phyloP scores from a whole-genome alignment of 2,888 invertebrate genomes.

The Hofmannophila pseudospretella region DNA sequence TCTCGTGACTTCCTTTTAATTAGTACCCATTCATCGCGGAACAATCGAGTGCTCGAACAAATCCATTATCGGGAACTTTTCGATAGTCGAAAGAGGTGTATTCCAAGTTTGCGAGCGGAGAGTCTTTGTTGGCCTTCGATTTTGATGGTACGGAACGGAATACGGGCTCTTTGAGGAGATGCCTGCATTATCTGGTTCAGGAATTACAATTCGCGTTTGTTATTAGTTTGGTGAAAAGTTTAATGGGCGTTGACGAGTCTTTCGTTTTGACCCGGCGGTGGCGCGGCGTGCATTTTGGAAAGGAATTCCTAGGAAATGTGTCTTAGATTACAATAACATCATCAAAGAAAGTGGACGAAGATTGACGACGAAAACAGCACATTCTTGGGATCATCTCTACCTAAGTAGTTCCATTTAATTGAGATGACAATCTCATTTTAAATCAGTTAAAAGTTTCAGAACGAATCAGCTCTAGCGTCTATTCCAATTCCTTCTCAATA shows the following conservation, averaged over 20 bases:
- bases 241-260: not conserved
- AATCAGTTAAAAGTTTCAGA: too few species aligned
- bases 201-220: slow-evolving; percentile 6
- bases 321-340: too few species aligned
- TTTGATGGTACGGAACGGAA: slow-evolving; percentile 29
- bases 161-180: slow-evolving; percentile 13
- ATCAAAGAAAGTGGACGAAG: too few species aligned
- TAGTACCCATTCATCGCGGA: slow-evolving; percentile 76
- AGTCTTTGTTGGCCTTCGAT: slow-evolving; percentile 46
- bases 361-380: too few species aligned
- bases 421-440: too few species aligned
- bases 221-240: not conserved
- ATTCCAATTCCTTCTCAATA: slow-evolving; percentile 53
- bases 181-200: slow-evolving; percentile 11
- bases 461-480: slow-evolving; percentile 19
- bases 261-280: not conserved
- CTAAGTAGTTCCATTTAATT: too few species aligned
- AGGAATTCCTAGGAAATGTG: too few species aligned
- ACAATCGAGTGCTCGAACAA: slow-evolving; percentile 73
- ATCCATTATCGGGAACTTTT: slow-evolving; percentile 76
- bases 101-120: slow-evolving; percentile 65
- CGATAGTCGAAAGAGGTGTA: slow-evolving; percentile 74
- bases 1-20: slow-evolving; percentile 77
- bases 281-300: too few species aligned
- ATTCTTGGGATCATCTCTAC: too few species aligned